Conservation (phyloP, 2,888 invertebrate genomes). For the Anticlea derivata region DNA sequence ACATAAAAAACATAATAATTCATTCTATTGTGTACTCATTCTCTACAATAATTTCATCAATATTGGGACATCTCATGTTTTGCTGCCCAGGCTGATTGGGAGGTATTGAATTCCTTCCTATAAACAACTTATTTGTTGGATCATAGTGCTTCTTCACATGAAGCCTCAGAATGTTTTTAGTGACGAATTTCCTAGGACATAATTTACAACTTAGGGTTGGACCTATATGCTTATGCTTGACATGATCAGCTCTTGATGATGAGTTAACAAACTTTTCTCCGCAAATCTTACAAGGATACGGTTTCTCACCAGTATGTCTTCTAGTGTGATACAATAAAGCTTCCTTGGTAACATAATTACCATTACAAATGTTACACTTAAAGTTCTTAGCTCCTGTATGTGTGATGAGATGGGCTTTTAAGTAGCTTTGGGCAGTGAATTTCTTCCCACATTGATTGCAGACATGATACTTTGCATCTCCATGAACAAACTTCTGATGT, state of each 20-base stretch:
- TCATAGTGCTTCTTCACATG: constrained; percentile 71
- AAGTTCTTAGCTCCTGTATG: constrained; percentile 75
- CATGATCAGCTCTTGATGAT: constrained; percentile 73
- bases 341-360: constrained; percentile 71
- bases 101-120: constrained; percentile 54
- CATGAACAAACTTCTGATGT: constrained; percentile 44
- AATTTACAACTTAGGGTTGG: constrained; percentile 70
- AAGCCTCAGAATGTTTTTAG: constrained; percentile 63
- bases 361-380: constrained; percentile 62
- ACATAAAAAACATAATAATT: not conserved
- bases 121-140: constrained; percentile 65
- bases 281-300: constrained; percentile 67
- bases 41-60: not conserved
- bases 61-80: constrained; percentile 47
- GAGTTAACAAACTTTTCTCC: constrained; percentile 72
- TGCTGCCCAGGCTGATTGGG: constrained; percentile 60
- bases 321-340: constrained; percentile 72
- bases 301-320: constrained; percentile 74
- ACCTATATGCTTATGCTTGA: constrained; percentile 70
- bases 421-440: constrained; percentile 20
- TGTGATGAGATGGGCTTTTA: constrained; percentile 50
- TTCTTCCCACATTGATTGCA: constrained; percentile 21
- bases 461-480: constrained; percentile 64
- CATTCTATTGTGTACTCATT: not conserved
- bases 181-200: constrained; percentile 71